A percentile compares a stretch with the other conserved stretches of the same genome.
phyloP scores from a whole-genome alignment of 2,888 invertebrate genomes.

The Ennomos fuscantarius region DNA sequence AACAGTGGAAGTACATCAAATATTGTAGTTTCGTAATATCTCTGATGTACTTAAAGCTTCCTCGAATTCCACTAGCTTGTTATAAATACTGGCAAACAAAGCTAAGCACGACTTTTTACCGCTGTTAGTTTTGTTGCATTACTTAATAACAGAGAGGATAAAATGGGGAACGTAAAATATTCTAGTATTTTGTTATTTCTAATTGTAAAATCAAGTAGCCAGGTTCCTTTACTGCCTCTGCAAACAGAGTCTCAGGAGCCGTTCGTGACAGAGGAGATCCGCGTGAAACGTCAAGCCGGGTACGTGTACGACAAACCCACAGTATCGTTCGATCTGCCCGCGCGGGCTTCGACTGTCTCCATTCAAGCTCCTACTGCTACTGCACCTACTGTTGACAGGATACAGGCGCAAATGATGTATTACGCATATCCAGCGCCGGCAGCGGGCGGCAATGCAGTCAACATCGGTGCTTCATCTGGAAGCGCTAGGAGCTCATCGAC shows the following conservation, averaged over 20 bases:
- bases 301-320: constrained; percentile 75
- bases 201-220: constrained; percentile 39
- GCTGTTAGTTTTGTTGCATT: constrained; percentile 13
- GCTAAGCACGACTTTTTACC: constrained; percentile 53
- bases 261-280: constrained; percentile 42
- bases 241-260: constrained; percentile 29
- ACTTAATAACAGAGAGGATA: constrained; percentile 17
- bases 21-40: constrained; percentile 54
- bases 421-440: constrained; percentile 70
- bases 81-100: constrained; percentile 63
- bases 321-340: constrained; percentile 72
- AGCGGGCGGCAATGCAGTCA: constrained; percentile 51
- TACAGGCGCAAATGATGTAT: constrained; percentile 73
- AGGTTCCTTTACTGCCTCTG: constrained; percentile 9
- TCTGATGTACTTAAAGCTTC: constrained; percentile 41
- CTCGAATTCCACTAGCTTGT: constrained; percentile 56
- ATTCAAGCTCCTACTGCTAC: constrained; percentile 68
- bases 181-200: constrained; percentile 45
- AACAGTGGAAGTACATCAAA: constrained; percentile 46
- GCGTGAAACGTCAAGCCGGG: constrained; percentile 72
- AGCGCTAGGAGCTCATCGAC: constrained; percentile 33
- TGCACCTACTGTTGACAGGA: constrained; percentile 67
- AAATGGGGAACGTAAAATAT: constrained; percentile 51
- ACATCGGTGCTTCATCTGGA: constrained; percentile 53
- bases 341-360: constrained; percentile 53